Conservation (phyloP, 2,888 invertebrate genomes). For the Tortricodes alternella region DNA sequence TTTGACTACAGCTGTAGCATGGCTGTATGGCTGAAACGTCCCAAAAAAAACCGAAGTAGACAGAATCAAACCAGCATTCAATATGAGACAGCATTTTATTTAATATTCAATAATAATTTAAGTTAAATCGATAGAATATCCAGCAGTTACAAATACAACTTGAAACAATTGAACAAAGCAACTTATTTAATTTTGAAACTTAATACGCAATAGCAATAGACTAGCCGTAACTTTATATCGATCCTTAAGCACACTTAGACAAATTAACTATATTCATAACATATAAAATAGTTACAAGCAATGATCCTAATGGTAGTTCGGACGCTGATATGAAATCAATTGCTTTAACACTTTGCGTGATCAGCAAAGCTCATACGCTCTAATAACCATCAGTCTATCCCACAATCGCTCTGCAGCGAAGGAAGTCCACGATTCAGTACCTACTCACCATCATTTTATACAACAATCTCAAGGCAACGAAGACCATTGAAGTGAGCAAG, state of each 20-base stretch:
- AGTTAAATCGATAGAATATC: slow-evolving; percentile 78
- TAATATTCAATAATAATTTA: slow-evolving; percentile 76
- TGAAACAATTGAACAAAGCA: slow-evolving; percentile 78
- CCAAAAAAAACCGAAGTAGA: slow-evolving; percentile 39
- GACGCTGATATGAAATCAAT: slow-evolving; percentile 52
- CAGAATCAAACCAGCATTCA: slow-evolving; percentile 38
- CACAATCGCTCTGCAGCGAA: neutral
- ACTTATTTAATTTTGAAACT: slow-evolving; percentile 73
- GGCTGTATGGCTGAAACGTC: no score
- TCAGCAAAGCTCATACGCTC: slow-evolving; percentile 50
- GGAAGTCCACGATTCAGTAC: slow-evolving; percentile 16
- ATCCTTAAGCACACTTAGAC: slow-evolving; percentile 72
- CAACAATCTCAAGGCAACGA: slow-evolving; percentile 20
- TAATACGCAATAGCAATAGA: slow-evolving; percentile 68
- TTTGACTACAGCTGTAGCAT: no score
- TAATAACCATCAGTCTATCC: slow-evolving; percentile 30
- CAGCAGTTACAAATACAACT: slow-evolving; percentile 82
- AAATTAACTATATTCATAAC: slow-evolving; percentile 59
- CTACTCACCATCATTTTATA: slow-evolving; percentile 12
- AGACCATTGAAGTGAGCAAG: slow-evolving; percentile 61
- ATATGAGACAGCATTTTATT: slow-evolving; percentile 81
- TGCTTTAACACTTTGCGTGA: slow-evolving; percentile 44
- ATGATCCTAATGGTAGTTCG: slow-evolving; percentile 33
- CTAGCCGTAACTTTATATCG: slow-evolving; percentile 61
- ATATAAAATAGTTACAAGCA: slow-evolving; percentile 45